Percentiles rank a stretch among this genome's conserved stretches.
These are phyloP conservation scores for Phragmatobia fuliginosa DNA, from an alignment of 2,888 invertebrate genomes.

Conservation along the genomic window DNA sequence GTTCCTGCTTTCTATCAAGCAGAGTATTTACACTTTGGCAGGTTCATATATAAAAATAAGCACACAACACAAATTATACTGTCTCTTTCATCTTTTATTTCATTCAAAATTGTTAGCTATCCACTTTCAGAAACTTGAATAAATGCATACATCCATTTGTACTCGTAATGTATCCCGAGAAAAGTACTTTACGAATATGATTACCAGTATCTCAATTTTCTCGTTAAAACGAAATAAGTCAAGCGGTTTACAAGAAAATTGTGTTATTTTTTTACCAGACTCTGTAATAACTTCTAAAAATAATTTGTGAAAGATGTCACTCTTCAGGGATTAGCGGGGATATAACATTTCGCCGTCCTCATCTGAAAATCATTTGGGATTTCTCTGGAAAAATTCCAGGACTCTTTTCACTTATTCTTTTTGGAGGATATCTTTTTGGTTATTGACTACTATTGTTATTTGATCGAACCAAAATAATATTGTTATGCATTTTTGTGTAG, in stretches of 20 bases:
- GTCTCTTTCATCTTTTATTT: no score
- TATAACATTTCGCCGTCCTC: not conserved
- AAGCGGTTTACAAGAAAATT: slow-evolving; percentile 10
- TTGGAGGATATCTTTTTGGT: not conserved
- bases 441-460: not conserved
- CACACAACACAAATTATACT: no score
- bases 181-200: not conserved
- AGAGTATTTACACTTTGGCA: no score
- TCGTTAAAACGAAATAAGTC: not conserved
- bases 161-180: no score
- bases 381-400: not conserved
- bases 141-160: not conserved
- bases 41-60: no score
- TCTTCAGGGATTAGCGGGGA: slow-evolving; percentile 15
- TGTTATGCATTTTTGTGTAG: not conserved
- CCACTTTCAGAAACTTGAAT: not conserved
- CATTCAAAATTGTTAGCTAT: no score
- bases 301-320: slow-evolving; percentile 15
- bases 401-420: not conserved
- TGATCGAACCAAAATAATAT: not conserved
- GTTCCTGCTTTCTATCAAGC: no score
- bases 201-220: not conserved
- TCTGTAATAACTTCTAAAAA: slow-evolving; percentile 20
- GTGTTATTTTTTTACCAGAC: slow-evolving; percentile 4
- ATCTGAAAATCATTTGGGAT: not conserved